A percentile compares a stretch with the other conserved stretches of the same genome.
Evolutionary conservation across 2,888 invertebrate species (phyloP).

Genomic region (Quadroppia sp.): DNA sequence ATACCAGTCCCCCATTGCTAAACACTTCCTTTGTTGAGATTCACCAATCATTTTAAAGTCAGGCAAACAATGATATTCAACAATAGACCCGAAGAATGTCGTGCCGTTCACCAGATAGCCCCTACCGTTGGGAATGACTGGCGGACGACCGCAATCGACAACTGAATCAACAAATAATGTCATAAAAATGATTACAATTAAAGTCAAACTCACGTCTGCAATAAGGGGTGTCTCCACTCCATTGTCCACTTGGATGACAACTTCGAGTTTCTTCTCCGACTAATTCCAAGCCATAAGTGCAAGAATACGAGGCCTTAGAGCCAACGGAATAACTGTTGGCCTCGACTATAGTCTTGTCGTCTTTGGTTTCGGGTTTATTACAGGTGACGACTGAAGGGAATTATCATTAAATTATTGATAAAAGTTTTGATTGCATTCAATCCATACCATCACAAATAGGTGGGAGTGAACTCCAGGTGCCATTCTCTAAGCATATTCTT

Average conservation of each 20-base stretch:
- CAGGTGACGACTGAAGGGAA: constrained; percentile 45
- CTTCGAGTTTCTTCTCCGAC: constrained; percentile 69
- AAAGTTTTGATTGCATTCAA: not conserved
- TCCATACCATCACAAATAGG: constrained; percentile 63
- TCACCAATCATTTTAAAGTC: constrained; percentile 61
- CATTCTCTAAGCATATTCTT: constrained; percentile 77
- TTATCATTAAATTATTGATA: not conserved
- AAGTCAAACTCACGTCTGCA: constrained; percentile 67
- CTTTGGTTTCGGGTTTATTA: constrained; percentile 45
- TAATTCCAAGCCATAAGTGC: constrained; percentile 73
- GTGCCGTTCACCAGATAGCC: constrained; percentile 79
- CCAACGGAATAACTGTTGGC: constrained; percentile 58
- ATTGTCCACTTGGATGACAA: constrained; percentile 71
- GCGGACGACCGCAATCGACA: constrained; percentile 75
- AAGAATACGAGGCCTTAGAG: constrained; percentile 72
- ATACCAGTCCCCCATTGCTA: constrained; percentile 44
- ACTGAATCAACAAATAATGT: constrained; percentile 60
- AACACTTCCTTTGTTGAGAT: constrained; percentile 44
- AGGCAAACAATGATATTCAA: constrained; percentile 84
- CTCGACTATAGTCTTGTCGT: constrained; percentile 45
- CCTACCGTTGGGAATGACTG: constrained; percentile 72
- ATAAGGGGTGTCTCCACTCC: constrained; percentile 72
- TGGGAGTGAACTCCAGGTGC: constrained; percentile 80
- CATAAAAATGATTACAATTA: not conserved
- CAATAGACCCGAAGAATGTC: constrained; percentile 73